Conservation (phyloP, 2,888 invertebrate genomes). For the Epiblema foenella region DNA sequence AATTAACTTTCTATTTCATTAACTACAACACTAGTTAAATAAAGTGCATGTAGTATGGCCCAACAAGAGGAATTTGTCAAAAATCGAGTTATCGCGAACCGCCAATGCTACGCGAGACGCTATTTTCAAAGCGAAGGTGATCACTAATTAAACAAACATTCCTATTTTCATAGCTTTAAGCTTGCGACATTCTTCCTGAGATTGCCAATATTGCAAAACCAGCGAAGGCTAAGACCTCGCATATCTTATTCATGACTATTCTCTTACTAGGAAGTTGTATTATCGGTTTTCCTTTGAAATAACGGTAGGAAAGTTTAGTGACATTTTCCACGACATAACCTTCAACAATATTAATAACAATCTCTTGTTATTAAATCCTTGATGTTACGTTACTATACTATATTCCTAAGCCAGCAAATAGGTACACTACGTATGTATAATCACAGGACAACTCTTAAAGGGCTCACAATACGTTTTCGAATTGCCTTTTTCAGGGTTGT, state of each 20-base stretch:
- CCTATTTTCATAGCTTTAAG: conserved; percentile 48
- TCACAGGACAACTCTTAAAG: not conserved
- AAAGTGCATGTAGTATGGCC: not conserved
- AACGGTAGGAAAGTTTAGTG: conserved; percentile 44
- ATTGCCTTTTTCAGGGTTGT: conserved; percentile 25
- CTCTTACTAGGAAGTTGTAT: conserved; percentile 42
- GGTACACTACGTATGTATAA: no score
- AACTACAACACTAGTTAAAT: no score
- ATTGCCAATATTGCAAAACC: conserved; percentile 47
- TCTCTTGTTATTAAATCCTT: conserved; percentile 18
- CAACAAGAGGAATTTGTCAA: not conserved
- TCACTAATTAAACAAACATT: conserved; percentile 45
- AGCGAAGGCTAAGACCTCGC: conserved; percentile 54
- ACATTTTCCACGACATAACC: conserved; percentile 27
- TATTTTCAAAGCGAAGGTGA: conserved; percentile 57
- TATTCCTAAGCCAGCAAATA: not conserved
- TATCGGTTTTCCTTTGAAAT: conserved; percentile 46
- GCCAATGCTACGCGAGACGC: conserved; percentile 52
- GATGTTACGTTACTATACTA: not conserved
- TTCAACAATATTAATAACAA: conserved; percentile 36
- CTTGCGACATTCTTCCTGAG: conserved; percentile 45
- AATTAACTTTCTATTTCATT: no score
- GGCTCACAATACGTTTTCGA: conserved; percentile 15
- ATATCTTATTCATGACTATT: conserved; percentile 45
- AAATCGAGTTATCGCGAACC: conserved; percentile 42